Percentiles rank a stretch among this genome's conserved stretches.
These are phyloP conservation scores for Thaumetopoea pityocampa DNA, from an alignment of 1,140 invertebrate species.

Conservation along the genomic window DNA sequence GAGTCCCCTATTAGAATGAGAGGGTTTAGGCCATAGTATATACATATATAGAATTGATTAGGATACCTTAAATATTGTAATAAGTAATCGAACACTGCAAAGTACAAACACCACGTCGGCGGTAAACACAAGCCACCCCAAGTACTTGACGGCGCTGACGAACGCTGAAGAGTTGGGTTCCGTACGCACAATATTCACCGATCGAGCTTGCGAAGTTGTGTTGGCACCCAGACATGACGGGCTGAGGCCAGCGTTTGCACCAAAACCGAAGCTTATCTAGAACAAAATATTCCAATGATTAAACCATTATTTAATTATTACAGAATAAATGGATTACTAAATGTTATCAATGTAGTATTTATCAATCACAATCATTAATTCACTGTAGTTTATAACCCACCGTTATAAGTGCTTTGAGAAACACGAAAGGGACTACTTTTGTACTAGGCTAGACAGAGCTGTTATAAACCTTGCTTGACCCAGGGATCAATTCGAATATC, in stretches of 20 bases:
- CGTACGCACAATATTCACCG: not conserved
- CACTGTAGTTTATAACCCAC: too few relatives aligned
- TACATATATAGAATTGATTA: slow-evolving; percentile 7
- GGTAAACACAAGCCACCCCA: slow-evolving; percentile 37
- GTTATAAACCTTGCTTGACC: too few relatives aligned
- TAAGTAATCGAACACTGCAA: slow-evolving; percentile 31
- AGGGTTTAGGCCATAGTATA: too few relatives aligned
- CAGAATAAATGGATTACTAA: too few relatives aligned
- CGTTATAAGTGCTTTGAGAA: too few relatives aligned
- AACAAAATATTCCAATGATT: slow-evolving; percentile 10
- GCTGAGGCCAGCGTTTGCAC: slow-evolving; percentile 36
- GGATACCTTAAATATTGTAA: slow-evolving; percentile 37
- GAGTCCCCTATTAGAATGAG: too few relatives aligned
- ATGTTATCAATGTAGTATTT: too few relatives aligned
- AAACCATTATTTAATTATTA: too few relatives aligned
- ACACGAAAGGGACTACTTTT: too few relatives aligned
- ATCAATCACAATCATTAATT: too few relatives aligned
- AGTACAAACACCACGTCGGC: slow-evolving; percentile 32
- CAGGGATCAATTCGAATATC: too few relatives aligned
- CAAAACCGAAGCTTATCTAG: slow-evolving; percentile 50
- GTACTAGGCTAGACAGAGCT: too few relatives aligned
- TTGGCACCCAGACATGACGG: slow-evolving; percentile 30
- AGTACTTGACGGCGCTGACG: slow-evolving; percentile 22
- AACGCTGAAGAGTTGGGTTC: slow-evolving; percentile 11
- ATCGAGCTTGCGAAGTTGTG: not conserved